Conservation (phyloP, 2,888 invertebrate genomes). For the Orchesella flavescens region DNA sequence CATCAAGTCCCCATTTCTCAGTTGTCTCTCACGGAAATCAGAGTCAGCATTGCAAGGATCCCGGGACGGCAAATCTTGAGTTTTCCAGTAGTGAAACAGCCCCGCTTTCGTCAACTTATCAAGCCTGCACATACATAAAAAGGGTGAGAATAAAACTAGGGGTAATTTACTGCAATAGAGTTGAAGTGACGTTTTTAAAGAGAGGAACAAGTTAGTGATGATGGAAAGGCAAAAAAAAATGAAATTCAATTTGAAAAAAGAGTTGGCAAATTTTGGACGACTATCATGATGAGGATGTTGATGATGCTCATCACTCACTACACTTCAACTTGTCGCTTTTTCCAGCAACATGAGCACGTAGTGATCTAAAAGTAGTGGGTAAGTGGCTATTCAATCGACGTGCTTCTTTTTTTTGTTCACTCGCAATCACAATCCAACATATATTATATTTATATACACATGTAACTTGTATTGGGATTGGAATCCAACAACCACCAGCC, state of each 20-base stretch:
- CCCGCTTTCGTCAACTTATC: conserved; percentile 82
- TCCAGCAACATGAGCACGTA: too few species aligned
- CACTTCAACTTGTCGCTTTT: too few species aligned
- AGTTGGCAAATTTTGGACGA: too few species aligned
- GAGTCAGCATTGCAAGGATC: conserved; percentile 87
- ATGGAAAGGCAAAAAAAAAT: too few species aligned
- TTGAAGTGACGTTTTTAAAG: not conserved
- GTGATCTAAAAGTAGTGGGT: too few species aligned
- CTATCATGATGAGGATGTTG: too few species aligned
- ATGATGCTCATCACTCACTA: too few species aligned
- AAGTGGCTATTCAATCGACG: too few species aligned
- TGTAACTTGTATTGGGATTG: not conserved
- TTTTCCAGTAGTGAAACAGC: conserved; percentile 81
- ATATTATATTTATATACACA: not conserved
- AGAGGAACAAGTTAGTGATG: too few species aligned
- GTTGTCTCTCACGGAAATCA: conserved; percentile 85
- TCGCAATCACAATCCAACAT: not conserved
- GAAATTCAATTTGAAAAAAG: too few species aligned
- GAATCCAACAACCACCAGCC: too few species aligned
- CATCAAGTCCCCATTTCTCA: conserved; percentile 83
- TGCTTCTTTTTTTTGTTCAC: conserved; percentile 2
- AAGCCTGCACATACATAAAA: conserved; percentile 55
- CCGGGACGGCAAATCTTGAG: conserved; percentile 81
- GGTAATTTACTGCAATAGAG: not conserved
- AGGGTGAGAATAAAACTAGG: conserved; percentile 1